phyloP scores from a whole-genome alignment of 2,888 invertebrate genomes.

The Athalia circularis region DNA sequence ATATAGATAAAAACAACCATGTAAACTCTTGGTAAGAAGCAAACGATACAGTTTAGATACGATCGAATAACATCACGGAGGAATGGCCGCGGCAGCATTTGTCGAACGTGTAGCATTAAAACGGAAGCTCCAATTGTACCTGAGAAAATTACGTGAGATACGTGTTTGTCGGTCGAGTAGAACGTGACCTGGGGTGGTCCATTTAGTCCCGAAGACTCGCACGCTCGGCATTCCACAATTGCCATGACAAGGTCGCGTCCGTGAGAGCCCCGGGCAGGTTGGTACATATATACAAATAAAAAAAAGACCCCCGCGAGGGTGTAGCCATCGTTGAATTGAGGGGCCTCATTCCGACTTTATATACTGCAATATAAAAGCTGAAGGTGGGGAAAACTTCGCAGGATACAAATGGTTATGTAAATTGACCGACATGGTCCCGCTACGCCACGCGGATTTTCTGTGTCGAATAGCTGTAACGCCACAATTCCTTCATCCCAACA shows the following conservation, averaged over 20 bases:
- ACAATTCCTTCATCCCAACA: slow-evolving; percentile 48
- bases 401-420: slow-evolving; percentile 64
- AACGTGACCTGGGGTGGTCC: slow-evolving; percentile 37
- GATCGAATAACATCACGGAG: slow-evolving; percentile 20
- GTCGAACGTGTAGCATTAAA: slow-evolving; percentile 23
- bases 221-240: slow-evolving; percentile 33
- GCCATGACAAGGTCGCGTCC: slow-evolving; percentile 43
- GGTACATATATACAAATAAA: background rate
- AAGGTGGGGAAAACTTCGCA: slow-evolving; percentile 28
- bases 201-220: slow-evolving; percentile 39
- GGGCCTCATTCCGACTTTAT: slow-evolving; percentile 3
- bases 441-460: slow-evolving; percentile 63
- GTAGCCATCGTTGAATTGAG: background rate
- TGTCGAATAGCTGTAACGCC: slow-evolving; percentile 71
- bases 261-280: slow-evolving; percentile 18
- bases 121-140: background rate
- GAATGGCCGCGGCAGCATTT: background rate
- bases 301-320: slow-evolving; percentile 24
- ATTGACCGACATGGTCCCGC: slow-evolving; percentile 67
- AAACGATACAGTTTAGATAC: background rate
- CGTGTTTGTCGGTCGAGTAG: slow-evolving; percentile 38
- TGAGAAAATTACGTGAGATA: slow-evolving; percentile 35
- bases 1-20: background rate
- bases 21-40: background rate
- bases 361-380: background rate